Conservation (phyloP, 2,113 vertebrate species). For the Motacilla tschutschensis region DNA sequence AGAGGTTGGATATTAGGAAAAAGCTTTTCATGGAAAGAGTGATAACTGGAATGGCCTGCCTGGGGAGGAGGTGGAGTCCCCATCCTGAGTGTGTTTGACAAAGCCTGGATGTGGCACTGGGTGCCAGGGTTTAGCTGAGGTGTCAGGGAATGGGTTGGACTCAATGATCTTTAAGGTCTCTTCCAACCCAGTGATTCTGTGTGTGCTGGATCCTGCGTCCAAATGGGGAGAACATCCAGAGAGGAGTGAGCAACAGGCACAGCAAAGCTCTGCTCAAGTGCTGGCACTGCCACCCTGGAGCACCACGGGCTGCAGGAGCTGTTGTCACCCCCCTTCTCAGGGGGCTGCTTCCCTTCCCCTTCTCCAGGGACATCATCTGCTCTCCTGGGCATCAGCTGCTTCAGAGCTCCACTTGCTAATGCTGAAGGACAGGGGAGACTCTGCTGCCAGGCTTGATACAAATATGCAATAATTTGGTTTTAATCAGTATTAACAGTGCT, state of each 20-base stretch:
- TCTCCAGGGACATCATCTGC: background rate
- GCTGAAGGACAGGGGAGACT: slow-evolving; percentile 40
- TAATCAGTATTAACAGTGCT: slow-evolving; percentile 52
- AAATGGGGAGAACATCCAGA: background rate
- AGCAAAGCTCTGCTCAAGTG: background rate
- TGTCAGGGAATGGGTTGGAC: too few relatives aligned
- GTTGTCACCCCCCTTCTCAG: background rate
- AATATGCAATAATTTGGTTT: slow-evolving; percentile 48
- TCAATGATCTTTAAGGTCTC: too few relatives aligned
- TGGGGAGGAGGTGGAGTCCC: too few relatives aligned
- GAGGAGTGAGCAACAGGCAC: background rate
- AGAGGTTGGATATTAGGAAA: too few relatives aligned
- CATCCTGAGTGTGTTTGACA: too few relatives aligned
- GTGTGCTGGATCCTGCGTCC: background rate
- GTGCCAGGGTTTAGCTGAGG: too few relatives aligned
- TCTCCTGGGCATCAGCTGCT: slow-evolving; percentile 16
- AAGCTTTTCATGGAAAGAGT: too few relatives aligned
- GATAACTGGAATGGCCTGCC: too few relatives aligned
- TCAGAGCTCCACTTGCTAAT: slow-evolving; percentile 15
- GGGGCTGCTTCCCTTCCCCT: background rate
- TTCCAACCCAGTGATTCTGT: too few relatives aligned
- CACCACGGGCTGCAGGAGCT: background rate
- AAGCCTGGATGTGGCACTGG: too few relatives aligned
- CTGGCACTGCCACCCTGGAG: background rate
- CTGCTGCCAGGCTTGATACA: slow-evolving; percentile 21